phyloP scores from a whole-genome alignment of 2,113 vertebrate genomes.

The Gasterosteus aculeatus region DNA sequence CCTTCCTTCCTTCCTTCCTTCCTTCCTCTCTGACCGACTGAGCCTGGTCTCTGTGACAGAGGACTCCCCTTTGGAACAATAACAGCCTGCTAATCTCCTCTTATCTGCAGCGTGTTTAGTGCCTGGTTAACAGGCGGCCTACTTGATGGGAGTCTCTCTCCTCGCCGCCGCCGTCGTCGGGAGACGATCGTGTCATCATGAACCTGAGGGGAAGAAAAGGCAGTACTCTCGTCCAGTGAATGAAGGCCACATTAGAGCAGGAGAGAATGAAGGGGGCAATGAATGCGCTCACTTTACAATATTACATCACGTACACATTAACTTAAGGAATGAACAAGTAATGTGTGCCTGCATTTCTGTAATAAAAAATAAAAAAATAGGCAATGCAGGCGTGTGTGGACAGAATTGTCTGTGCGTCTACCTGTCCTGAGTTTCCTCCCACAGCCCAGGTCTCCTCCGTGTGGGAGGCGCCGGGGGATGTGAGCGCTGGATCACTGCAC shows the following conservation, averaged over 20 bases:
- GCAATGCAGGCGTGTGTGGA: not conserved
- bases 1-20: conserved; percentile 10
- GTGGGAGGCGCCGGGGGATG: conserved; percentile 59
- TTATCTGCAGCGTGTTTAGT: conserved; percentile 74
- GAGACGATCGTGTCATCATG: conserved; percentile 39
- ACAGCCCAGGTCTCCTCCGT: conserved; percentile 38
- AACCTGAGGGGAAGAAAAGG: conserved; percentile 12
- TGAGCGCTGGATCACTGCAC: conserved; percentile 40
- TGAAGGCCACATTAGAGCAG: not conserved
- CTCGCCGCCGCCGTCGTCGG: conserved; percentile 23
- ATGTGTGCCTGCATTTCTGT: not conserved
- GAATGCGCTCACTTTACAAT: not conserved
- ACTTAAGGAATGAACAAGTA: not conserved
- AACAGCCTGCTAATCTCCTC: conserved; percentile 73
- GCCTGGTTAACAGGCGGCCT: conserved; percentile 70
- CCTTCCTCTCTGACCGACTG: conserved; percentile 43
- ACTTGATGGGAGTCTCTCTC: conserved; percentile 61
- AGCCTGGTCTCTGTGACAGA: conserved; percentile 68
- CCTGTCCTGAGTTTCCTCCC: conserved; percentile 26
- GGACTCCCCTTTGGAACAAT: conserved; percentile 72
- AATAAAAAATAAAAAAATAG: not conserved
- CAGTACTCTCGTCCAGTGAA: not conserved
- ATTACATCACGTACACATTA: not conserved
- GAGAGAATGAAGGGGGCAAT: not conserved
- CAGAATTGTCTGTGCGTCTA: not conserved